A percentile compares a stretch with the other conserved stretches of the same genome.
phyloP scores from a whole-genome alignment of 2,113 vertebrate species.

The Pleuronectes platessa region DNA sequence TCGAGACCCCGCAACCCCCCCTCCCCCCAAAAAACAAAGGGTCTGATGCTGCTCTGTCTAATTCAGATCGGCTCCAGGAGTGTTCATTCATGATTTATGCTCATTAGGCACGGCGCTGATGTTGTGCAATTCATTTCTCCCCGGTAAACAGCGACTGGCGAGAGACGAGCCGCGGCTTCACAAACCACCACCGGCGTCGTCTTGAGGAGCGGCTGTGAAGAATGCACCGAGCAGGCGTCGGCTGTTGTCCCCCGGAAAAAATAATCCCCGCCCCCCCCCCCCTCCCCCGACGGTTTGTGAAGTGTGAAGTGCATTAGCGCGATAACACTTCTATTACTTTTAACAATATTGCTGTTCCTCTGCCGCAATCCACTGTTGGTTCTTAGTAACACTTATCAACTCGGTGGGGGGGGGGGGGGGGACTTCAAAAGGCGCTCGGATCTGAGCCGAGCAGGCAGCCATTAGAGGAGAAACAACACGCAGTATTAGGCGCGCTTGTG shows the following conservation, averaged over 20 bases:
- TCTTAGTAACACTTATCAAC: conserved; percentile 70
- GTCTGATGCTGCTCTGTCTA: conserved; percentile 14
- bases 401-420: conserved; percentile 11
- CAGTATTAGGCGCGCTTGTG: conserved; percentile 42
- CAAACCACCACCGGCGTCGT: conserved; percentile 32
- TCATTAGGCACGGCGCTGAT: conserved; percentile 46
- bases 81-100: conserved; percentile 59
- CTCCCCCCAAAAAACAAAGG: conserved; percentile 12
- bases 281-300: conserved; percentile 39
- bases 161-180: conserved; percentile 15
- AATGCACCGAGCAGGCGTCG: conserved; percentile 25
- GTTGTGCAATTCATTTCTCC: conserved; percentile 25
- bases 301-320: conserved; percentile 65
- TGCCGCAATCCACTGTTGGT: conserved; percentile 36
- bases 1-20: conserved; percentile 42
- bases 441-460: conserved; percentile 51
- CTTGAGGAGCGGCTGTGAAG: conserved; percentile 23
- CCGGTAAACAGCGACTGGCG: neutral
- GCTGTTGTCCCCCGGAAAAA: conserved; percentile 22
- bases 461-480: conserved; percentile 60
- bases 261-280: neutral
- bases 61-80: conserved; percentile 27
- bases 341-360: conserved; percentile 5
- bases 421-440: conserved; percentile 60
- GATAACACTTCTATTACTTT: conserved; percentile 72